Base-by-base conservation (phyloP, 2,888 invertebrate species). In the Tortrix viridana region DNA sequence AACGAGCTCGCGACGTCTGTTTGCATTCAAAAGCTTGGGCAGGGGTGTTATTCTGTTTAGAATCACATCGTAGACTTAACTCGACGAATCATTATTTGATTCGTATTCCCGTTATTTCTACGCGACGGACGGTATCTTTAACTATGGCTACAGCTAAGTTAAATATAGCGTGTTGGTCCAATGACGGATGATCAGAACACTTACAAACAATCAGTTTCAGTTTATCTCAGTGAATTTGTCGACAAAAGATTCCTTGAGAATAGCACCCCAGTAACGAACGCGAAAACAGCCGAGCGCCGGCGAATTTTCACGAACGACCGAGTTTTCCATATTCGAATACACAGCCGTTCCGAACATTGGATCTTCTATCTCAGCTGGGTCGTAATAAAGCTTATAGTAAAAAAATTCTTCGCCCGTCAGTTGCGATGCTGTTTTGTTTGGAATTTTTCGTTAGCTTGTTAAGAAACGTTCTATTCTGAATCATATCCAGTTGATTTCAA, bases 241-340 rank as follows among this genome's bases (percentile, higher is more conserved):
- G 26, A 26, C 26, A 32, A 32, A 32, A 26, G 9, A 26, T 26
- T 26, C 12, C 12, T 32, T 32, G 1, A 32, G 32, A 32, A 32
- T 32, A 32, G 32, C 12, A 26, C 32, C 32, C 59, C 59, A 54
- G 72, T 74, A 80, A 77, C 74, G 74, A 78, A 72, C 66, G 48
- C 74, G 74, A 74, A 73, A 71, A 74, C 68, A 71, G 69, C 70
- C 76, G 77, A 77, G 67, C 67, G 67, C 66, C 67, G 67, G 71
- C 81, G 76, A 80, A 75, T 74, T 74, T 75, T 65, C 71, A 66
- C 74, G 75, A 76, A 63, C 65, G 50, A 59, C 47, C 12, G 12
- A 72, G 69, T 76, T 77, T 78, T 75, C 74, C 76, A 79, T 80
- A 77, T 77, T 77, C 61, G 67, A 71, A 72, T 74, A 73, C 44